Evolutionary conservation across 2,888 invertebrate species (phyloP), one percentile per base, ranked within the genome.

Genomic region (Parnassius apollo): DNA sequence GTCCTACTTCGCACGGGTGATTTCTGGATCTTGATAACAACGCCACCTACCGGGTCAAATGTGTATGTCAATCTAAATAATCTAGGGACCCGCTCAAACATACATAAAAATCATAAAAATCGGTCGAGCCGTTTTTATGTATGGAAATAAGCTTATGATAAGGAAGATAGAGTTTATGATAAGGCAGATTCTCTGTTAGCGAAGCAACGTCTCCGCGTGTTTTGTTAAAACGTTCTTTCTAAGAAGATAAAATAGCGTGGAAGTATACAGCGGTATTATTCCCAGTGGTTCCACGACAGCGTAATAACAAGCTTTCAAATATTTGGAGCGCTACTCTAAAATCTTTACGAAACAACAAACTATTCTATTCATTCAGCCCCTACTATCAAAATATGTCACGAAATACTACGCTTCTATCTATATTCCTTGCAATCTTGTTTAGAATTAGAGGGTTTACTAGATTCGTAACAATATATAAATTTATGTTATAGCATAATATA

Each of bases 301-400:
- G 58, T 53, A 49, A 54, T 62, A 62, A 62, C 62, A 62, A 54
- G 49, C 49, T 46, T 25, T 13, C 49, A 55, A 55, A 61, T 61
- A 58, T 62, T 62, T 58, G 52, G 13, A 22, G 48, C 49, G 44
- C 25, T 62, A 8, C 25, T 42, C 52, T 62, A 57, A 62, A 62
- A 62, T 57, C 42, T 54, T 45, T 46, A 48, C 42, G 57, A 48
- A 62, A 58, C 54, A 58, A 25, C 54, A 44, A 58, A 50, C 62
- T 62, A 62, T 57, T 49, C 49, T 53, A 62, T 58, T 57, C 48
- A 49, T 35, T 44, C 58, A 54, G 49, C 55, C 48, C 46, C 53
- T 35, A 25, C 53, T 44, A 52, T 42, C 57, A 18, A 18, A 53
- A 58, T 59, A 59, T 59, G 48, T 45, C 9, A 49, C 50, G 10